A percentile compares a stretch with the other conserved stretches of the same genome.
Conservation (phyloP, 1,140 invertebrate species). For the Leptopilina boulardi region DNA sequence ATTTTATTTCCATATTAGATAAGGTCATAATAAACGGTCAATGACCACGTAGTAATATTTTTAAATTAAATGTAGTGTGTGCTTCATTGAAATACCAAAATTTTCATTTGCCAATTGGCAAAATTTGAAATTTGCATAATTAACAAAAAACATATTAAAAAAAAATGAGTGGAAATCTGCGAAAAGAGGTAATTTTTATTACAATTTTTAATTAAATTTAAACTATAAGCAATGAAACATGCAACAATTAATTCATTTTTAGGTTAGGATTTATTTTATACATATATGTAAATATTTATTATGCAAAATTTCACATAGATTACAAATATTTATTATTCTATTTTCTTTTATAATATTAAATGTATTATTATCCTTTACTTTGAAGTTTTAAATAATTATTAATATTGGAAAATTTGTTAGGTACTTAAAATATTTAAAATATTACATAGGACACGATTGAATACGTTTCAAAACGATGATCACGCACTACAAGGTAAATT, state of each 20-base stretch:
- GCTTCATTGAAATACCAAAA: background rate
- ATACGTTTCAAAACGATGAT: constrained; percentile 79
- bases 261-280: background rate
- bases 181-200: constrained; percentile 61
- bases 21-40: background rate
- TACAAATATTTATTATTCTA: constrained; percentile 15
- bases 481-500: constrained; percentile 76
- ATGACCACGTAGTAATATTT: background rate
- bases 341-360: too few species aligned
- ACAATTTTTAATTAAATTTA: background rate
- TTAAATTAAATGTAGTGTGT: constrained; percentile 5
- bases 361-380: too few species aligned
- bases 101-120: background rate
- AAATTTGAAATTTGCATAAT: background rate
- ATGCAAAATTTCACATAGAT: background rate
- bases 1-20: background rate
- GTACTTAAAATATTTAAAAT: constrained; percentile 80
- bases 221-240: background rate
- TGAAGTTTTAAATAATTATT: constrained; percentile 11
- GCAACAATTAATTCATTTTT: too few species aligned
- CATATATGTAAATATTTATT: constrained; percentile 12
- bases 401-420: constrained; percentile 74
- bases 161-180: constrained; percentile 61
- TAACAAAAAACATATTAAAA: background rate
- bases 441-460: constrained; percentile 79